Evolutionary conservation across 2,113 vertebrate species (phyloP).

Genomic region (Centropus bengalensis): DNA sequence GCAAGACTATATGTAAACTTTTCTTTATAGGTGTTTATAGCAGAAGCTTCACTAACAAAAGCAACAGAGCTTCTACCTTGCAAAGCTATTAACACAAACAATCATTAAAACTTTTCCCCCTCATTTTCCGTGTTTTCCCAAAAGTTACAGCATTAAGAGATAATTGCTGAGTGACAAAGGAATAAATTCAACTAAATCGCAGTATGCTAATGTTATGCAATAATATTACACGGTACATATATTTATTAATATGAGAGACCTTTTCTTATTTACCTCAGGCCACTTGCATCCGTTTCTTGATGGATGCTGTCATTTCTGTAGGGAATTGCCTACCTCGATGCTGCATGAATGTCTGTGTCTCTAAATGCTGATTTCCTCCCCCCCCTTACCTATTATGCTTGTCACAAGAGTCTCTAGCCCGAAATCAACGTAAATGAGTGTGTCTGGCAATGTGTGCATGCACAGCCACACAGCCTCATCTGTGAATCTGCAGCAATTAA

Average conservation of each 20-base stretch:
- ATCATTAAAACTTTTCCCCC: background rate
- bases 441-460: conserved; percentile 74
- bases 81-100: background rate
- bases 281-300: conserved; percentile 61
- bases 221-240: background rate
- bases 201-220: conserved; percentile 12
- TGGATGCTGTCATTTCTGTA: conserved; percentile 51
- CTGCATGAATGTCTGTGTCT: conserved; percentile 54
- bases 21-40: background rate
- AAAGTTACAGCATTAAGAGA: conserved; percentile 38
- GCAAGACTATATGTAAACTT: background rate
- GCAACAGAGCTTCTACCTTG: background rate
- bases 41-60: background rate
- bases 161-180: conserved; percentile 6
- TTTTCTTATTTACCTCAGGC: conserved; percentile 51
- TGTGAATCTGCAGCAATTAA: conserved; percentile 74
- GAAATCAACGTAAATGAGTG: conserved; percentile 75
- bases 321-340: conserved; percentile 41
- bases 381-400: conserved; percentile 50
- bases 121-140: background rate
- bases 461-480: conserved; percentile 71
- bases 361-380: conserved; percentile 51
- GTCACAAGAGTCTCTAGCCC: conserved; percentile 69
- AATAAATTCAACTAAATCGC: conserved; percentile 8
- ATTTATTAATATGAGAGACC: conserved; percentile 49